Evolutionary conservation across 2,888 invertebrate genomes (phyloP).

Genomic region (Cybosia mesomella): DNA sequence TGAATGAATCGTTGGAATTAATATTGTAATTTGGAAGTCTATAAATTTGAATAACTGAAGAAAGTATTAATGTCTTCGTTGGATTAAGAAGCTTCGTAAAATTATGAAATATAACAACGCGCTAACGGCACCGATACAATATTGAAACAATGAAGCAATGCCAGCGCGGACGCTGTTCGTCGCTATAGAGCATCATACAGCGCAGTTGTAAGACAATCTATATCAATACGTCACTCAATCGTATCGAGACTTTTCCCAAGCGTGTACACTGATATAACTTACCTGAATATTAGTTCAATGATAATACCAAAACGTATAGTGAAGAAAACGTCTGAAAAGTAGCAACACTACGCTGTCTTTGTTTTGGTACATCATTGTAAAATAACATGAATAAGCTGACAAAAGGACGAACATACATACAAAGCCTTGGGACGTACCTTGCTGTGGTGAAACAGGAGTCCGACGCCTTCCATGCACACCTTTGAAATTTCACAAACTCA

Average conservation of each 20-base stretch:
- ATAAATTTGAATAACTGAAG: constrained; percentile 33
- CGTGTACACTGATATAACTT: constrained; percentile 79
- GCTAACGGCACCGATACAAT: constrained; percentile 78
- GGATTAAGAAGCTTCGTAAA: constrained; percentile 72
- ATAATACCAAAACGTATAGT: constrained; percentile 67
- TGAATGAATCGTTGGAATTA: constrained; percentile 48
- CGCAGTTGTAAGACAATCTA: constrained; percentile 60
- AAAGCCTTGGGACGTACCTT: constrained; percentile 91
- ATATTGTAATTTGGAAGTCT: constrained; percentile 45
- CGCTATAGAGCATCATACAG: constrained; percentile 60
- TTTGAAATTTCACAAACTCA: constrained; percentile 47
- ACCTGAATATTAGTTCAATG: constrained; percentile 68
- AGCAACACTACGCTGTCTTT: constrained; percentile 21
- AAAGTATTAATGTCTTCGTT: constrained; percentile 56
- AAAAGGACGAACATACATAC: constrained; percentile 64
- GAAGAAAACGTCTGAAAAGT: constrained; percentile 28
- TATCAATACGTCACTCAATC: constrained; percentile 56
- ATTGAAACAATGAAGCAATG: constrained; percentile 76
- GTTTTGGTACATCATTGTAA: constrained; percentile 73
- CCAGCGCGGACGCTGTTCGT: constrained; percentile 64
- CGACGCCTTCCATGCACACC: constrained; percentile 99
- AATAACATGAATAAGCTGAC: constrained; percentile 79
- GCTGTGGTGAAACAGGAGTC: constrained; percentile 99
- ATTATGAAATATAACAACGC: constrained; percentile 64
- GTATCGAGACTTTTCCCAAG: constrained; percentile 72